Percentiles rank a stretch among this genome's conserved stretches.
Evolutionary conservation across 2,113 vertebrate genomes (phyloP).

Genomic region (Promerops cafer): DNA sequence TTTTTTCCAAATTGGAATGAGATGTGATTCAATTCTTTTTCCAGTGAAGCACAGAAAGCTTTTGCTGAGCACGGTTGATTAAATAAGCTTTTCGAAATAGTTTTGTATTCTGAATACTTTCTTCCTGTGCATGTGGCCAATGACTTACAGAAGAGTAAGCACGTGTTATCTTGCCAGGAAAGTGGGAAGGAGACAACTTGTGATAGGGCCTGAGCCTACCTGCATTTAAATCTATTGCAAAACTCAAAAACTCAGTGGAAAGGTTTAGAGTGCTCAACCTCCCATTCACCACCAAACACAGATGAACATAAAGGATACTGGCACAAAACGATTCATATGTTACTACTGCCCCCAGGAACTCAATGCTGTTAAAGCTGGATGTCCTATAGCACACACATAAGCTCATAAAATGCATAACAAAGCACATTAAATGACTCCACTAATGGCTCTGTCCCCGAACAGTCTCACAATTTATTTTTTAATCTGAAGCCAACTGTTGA

Average conservation of each 20-base stretch:
- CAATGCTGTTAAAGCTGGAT: neutral
- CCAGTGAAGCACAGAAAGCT: neutral
- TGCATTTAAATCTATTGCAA: neutral
- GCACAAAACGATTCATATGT: neutral
- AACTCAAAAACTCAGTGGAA: neutral
- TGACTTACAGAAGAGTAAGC: neutral
- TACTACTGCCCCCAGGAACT: neutral
- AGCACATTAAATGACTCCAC: neutral
- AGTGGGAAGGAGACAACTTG: neutral
- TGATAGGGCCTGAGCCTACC: neutral
- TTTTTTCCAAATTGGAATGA: neutral
- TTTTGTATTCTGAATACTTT: neutral
- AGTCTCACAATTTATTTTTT: neutral
- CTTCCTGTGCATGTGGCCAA: neutral
- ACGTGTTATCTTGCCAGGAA: neutral
- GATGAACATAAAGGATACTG: neutral
- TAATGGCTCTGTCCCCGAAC: neutral
- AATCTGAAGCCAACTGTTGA: neutral
- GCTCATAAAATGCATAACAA: neutral
- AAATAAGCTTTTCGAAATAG: neutral
- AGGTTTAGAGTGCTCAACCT: neutral
- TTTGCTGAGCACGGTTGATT: neutral
- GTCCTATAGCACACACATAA: neutral
- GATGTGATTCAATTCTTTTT: neutral
- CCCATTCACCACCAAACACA: neutral